Conservation (phyloP, 2,888 invertebrate genomes). For the Hylaea fasciaria region DNA sequence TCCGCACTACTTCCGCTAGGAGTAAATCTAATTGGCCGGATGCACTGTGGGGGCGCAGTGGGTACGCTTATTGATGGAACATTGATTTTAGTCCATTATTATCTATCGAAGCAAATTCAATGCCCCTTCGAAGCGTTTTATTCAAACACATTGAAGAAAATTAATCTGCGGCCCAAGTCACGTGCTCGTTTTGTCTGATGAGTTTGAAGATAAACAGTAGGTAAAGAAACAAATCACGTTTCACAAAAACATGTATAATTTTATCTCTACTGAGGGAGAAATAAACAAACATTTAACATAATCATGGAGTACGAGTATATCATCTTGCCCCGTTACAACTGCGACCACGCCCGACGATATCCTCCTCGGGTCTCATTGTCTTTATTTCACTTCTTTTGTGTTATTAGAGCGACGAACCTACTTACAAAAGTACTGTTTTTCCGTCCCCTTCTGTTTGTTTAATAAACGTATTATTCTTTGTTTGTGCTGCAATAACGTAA, state of each 20-base stretch:
- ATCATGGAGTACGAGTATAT: background rate
- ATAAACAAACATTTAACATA: no score
- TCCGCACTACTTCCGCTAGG: constrained; percentile 46
- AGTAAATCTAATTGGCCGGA: constrained; percentile 55
- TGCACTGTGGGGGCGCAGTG: constrained; percentile 30
- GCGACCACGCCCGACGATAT: constrained; percentile 24
- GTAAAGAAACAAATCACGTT: no score
- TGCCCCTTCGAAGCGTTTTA: no score
- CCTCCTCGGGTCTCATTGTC: constrained; percentile 29
- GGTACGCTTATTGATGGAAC: constrained; percentile 1
- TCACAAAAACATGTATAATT: no score
- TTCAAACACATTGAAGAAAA: no score
- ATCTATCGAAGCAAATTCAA: background rate
- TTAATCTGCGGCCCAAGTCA: no score
- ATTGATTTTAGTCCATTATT: background rate
- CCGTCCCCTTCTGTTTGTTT: constrained; percentile 21
- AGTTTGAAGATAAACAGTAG: no score
- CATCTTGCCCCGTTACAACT: constrained; percentile 8
- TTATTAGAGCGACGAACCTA: constrained; percentile 27
- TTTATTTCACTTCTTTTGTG: constrained; percentile 32
- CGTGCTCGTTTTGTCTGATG: no score
- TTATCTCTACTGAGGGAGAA: no score
- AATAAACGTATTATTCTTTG: constrained; percentile 30
- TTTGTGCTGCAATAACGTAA: constrained; percentile 24
- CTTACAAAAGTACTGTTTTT: constrained; percentile 35